phyloP scores from a whole-genome alignment of 2,888 invertebrate species.

The Laspeyria flexula region DNA sequence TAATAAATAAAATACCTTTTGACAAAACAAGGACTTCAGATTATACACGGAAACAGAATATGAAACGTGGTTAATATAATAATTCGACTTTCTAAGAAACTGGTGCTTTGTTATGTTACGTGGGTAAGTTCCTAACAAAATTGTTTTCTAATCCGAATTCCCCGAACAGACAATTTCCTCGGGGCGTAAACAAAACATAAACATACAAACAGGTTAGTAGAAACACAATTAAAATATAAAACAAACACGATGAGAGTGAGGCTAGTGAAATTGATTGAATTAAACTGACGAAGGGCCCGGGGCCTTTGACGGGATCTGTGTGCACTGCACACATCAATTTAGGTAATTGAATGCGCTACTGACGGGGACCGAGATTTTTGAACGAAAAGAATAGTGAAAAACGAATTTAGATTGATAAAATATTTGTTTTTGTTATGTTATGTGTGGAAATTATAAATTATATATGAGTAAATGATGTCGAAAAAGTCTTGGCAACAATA shows the following conservation, averaged over 20 bases:
- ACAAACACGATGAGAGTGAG: constrained; percentile 36
- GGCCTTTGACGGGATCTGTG: constrained; percentile 69
- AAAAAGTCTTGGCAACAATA: too few relatives aligned
- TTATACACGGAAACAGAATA: too few relatives aligned
- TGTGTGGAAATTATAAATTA: not conserved
- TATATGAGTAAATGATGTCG: not conserved
- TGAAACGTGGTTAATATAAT: too few relatives aligned
- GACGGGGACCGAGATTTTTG: constrained; percentile 40
- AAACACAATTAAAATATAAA: constrained; percentile 43
- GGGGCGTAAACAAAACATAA: constrained; percentile 20
- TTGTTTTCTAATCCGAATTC: not conserved
- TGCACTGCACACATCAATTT: constrained; percentile 81
- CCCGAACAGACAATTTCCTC: not conserved
- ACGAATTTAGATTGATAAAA: constrained; percentile 3
- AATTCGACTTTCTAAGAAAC: too few relatives aligned
- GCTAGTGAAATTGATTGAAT: constrained; percentile 72
- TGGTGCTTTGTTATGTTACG: not conserved
- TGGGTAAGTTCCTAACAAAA: not conserved
- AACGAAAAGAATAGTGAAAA: constrained; percentile 19
- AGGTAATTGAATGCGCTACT: constrained; percentile 69
- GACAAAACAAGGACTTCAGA: too few relatives aligned
- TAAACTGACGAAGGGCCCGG: constrained; percentile 65
- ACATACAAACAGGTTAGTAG: constrained; percentile 20
- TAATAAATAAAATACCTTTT: too few relatives aligned
- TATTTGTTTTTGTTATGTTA: constrained; percentile 5